Evolutionary conservation across 2,113 vertebrate species (phyloP), one percentile per base, ranked within the genome.

Genomic region (Lagopus leucura): DNA sequence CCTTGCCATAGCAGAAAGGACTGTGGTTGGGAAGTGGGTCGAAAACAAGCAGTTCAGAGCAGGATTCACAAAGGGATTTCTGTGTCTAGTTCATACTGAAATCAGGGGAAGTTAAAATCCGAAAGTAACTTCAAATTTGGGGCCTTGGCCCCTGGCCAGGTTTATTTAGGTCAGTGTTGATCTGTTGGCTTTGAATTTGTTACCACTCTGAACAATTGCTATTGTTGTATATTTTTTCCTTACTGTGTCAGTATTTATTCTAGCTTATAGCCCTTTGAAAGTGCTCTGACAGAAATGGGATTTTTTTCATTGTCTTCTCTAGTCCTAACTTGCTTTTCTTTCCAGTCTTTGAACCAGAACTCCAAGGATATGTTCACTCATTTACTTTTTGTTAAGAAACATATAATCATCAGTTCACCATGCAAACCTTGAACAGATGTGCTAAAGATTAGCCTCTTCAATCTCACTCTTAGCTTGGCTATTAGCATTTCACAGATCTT

Each of bases 191-290:
- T 84, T 82, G 73, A 88, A 25, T 65, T 73, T 25, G 38, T 66
- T 63, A 42, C 69, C 38, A 58, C 82, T 89, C 92, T 73, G 36
- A 94, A 88, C 88, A 94, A 95, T 84, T 91, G 66, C 52, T 90
- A 88, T 94, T 88, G 92, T 92, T 89, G 60, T 32, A 54, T 93
- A 70, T 74, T 94, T 89, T 94, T 95, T 82, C 83, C 83, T 94
- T 72, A 54, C 48, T 84, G 45, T 76, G 82, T 87, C 90, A 96
- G 93, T 95, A 83, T 96, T 95, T 97, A 80, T 87, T 87, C 70
- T 70, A 90, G 66, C 1, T 70, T 86, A 84, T 73, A 32, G 54
- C 19, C 40, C 63, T 95, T 86, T 93, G 74, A 91, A 95, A 47
- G 36, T 27, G 48, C 48, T 86, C 43, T 1, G 0, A 25, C 38